A percentile compares a stretch with the other conserved stretches of the same genome.
Evolutionary conservation across 2,888 invertebrate species (phyloP).

Genomic region (Lymantria dispar): DNA sequence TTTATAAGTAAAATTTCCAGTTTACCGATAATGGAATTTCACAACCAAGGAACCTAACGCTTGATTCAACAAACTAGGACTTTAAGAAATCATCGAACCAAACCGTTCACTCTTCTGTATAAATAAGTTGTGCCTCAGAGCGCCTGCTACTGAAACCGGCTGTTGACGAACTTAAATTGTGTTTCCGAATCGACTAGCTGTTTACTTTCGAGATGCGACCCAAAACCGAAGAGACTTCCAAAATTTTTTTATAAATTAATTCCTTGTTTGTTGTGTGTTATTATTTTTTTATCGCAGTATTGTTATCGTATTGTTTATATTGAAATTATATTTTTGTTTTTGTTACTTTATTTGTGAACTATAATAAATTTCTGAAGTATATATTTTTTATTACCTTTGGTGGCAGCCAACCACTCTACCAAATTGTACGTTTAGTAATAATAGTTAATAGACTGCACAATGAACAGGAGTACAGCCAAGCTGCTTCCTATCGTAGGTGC

Average conservation of each 20-base stretch:
- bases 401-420: no score
- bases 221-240: slow-evolving; percentile 43
- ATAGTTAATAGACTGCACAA: no score
- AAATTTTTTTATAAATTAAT: slow-evolving; percentile 43
- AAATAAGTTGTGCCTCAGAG: slow-evolving; percentile 41
- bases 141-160: slow-evolving; percentile 39
- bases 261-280: slow-evolving; percentile 34
- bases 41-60: slow-evolving; percentile 16
- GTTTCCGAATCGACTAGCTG: slow-evolving; percentile 50
- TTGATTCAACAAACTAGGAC: slow-evolving; percentile 38
- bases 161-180: slow-evolving; percentile 72
- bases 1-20: no score
- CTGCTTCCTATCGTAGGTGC: no score
- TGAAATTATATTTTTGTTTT: no score
- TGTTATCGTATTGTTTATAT: neutral
- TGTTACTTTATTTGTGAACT: no score
- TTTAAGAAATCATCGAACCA: slow-evolving; percentile 23
- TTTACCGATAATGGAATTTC: slow-evolving; percentile 15
- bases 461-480: no score
- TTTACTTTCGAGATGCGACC: slow-evolving; percentile 48
- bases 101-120: slow-evolving; percentile 31
- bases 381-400: no score
- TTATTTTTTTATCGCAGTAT: slow-evolving; percentile 11
- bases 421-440: no score
- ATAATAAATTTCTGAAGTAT: slow-evolving; percentile 1